phyloP scores from a whole-genome alignment of 1,140 invertebrate species.

The Andricus grossulariae region DNA sequence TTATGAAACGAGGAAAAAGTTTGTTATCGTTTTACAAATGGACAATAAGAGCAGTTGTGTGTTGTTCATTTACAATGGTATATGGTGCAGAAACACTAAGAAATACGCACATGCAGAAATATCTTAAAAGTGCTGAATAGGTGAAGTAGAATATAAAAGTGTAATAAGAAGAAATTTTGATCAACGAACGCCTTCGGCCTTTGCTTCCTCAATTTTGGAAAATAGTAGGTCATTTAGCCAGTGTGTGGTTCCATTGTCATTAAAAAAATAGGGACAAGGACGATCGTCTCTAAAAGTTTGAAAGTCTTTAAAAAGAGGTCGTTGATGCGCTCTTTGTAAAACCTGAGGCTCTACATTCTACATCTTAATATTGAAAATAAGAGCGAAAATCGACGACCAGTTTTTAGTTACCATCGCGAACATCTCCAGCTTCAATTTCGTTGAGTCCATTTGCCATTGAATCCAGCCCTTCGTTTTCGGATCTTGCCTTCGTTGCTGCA shows the following conservation, averaged over 20 bases:
- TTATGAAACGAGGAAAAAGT: background rate
- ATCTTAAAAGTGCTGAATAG: background rate
- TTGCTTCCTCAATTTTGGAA: background rate
- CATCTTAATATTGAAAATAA: background rate
- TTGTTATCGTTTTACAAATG: background rate
- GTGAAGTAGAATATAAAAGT: conserved; percentile 11
- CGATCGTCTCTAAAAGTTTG: background rate
- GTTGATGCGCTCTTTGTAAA: background rate
- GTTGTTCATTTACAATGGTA: background rate
- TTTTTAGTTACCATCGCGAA: conserved; percentile 87
- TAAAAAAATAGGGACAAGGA: background rate
- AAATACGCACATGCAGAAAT: conserved; percentile 23
- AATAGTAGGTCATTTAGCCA: no score
- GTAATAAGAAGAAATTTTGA: background rate
- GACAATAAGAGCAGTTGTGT: background rate
- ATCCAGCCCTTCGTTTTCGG: conserved; percentile 93
- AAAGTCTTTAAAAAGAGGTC: background rate
- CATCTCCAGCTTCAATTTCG: conserved; percentile 95
- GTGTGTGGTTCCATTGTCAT: background rate
- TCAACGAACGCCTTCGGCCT: conserved; percentile 1
- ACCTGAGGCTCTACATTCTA: background rate
- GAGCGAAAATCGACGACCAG: conserved; percentile 2
- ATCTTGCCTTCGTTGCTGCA: conserved; percentile 85
- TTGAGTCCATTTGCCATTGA: conserved; percentile 87
- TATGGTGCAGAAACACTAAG: conserved; percentile 14